Evolutionary conservation across 2,113 vertebrate genomes (phyloP), one percentile per base, ranked within the genome.

Genomic region (Nerophis lumbriciformis): DNA sequence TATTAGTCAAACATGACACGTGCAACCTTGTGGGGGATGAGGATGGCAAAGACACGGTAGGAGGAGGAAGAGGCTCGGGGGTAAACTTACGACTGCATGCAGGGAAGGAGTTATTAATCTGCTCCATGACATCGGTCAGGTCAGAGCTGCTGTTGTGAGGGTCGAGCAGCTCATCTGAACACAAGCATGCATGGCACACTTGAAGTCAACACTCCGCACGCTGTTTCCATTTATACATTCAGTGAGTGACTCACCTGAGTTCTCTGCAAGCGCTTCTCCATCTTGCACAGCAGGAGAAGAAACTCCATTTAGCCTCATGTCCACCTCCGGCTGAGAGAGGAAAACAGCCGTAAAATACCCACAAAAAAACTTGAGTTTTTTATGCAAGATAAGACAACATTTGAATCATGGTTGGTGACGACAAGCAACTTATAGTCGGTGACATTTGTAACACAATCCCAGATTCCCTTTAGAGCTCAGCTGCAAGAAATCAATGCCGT

Each of bases 91-190:
- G 71, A 91, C 91, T 90, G 88, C 93, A 93, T 88, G 93, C 88
- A 71, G 95, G 94, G 81, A 97, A 98, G 19, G 93, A 93, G 85
- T 90, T 95, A 90, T 94, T 95, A 88, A 97, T 95, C 90, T 96
- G 94, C 83, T 98, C 97, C 96, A 97, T 94, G 81, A 98, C 91
- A 79, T 95, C 94, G 12, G 93, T 92, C 85, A 98, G 91, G 88
- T 96, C 94, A 53, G 94, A 92, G 89, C 84, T 93, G 85, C 92
- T 93, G 87, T 91, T 90, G 38, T 89, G 90, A 61, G 93, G 91
- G 68, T 88, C 88, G 83, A 96, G 85, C 85, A 94, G 83, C 79
- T 95, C 94, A 80, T 94, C 95, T 83, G 90, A 78, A 72, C 56
- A 73, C 53, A 82, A 61, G 62, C 58, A 36, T 48, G 45, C 47